Conservation (phyloP, 2,113 vertebrate genomes). For the Oxyura jamaicensis region DNA sequence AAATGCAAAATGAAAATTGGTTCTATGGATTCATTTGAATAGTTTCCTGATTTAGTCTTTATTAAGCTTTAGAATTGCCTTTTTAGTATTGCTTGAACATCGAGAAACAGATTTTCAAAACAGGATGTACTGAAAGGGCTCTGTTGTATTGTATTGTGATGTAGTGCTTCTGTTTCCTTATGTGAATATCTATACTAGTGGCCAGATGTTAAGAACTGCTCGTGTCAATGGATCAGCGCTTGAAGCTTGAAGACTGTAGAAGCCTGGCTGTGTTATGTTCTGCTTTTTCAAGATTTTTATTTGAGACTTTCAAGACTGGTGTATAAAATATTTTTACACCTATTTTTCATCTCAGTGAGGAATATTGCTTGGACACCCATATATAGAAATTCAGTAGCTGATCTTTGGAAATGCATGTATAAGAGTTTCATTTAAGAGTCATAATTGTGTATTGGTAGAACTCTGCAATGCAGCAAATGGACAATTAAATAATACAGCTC, state of each 20-base stretch:
- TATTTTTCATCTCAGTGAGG: background rate
- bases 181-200: background rate
- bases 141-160: background rate
- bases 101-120: background rate
- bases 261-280: background rate
- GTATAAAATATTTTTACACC: background rate
- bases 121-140: background rate
- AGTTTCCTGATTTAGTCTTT: background rate
- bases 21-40: background rate
- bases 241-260: background rate
- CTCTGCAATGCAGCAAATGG: background rate
- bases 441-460: background rate
- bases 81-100: background rate
- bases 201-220: background rate
- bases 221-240: background rate
- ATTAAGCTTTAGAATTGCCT: background rate
- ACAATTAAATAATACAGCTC: slow-evolving; percentile 46
- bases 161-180: background rate
- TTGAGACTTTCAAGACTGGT: background rate
- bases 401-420: background rate
- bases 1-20: background rate
- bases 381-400: background rate
- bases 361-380: background rate
- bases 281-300: background rate
- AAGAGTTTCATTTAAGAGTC: slow-evolving; percentile 2